Conservation (phyloP, 2,113 vertebrate species). For the Empidonax traillii region DNA sequence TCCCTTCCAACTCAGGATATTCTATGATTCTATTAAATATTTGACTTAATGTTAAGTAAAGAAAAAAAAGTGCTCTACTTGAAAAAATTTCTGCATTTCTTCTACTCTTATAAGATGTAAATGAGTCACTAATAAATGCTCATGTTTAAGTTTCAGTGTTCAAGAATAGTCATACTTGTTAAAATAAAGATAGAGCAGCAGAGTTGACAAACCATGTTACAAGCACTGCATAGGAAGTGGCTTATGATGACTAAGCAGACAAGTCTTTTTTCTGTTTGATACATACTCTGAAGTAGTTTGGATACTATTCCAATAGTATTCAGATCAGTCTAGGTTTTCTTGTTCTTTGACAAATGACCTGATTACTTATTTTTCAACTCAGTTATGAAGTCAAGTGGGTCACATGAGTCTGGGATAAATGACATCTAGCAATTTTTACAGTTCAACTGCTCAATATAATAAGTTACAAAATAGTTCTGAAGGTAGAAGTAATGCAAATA, state of each 20-base stretch:
- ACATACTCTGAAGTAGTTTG: background rate
- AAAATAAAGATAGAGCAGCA: background rate
- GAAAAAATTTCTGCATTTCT: background rate
- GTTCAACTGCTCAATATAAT: background rate
- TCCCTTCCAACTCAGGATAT: background rate
- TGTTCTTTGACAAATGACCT: background rate
- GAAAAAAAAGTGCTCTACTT: background rate
- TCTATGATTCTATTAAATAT: background rate
- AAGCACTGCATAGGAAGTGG: background rate
- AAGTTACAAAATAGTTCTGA: background rate
- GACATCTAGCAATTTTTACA: background rate
- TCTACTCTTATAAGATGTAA: background rate
- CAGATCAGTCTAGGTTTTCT: background rate
- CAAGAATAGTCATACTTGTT: background rate
- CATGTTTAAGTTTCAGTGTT: background rate
- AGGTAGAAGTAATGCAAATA: background rate
- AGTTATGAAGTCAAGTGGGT: background rate
- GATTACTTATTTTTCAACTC: background rate
- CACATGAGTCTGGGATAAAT: background rate
- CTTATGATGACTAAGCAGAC: background rate
- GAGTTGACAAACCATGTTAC: background rate
- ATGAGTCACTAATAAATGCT: background rate
- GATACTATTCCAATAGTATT: background rate
- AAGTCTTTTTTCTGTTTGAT: background rate
- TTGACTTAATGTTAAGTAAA: background rate